Evolutionary conservation across 92 coral and sea anemone species (phyloP).

Genomic region (Anthopleura xanthogrammica): DNA sequence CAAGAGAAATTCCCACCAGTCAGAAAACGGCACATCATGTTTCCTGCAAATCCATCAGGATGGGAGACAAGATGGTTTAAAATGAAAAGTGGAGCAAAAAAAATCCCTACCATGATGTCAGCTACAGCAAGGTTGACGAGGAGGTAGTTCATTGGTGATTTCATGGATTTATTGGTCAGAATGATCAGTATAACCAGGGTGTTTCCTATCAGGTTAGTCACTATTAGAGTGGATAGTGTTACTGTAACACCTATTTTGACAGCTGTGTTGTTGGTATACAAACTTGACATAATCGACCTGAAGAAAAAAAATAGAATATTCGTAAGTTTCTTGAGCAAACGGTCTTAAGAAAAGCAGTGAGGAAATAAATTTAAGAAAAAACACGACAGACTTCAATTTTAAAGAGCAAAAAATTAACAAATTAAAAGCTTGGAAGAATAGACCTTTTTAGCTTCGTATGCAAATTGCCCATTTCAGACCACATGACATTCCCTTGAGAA

Average conservation of each 20-base stretch:
- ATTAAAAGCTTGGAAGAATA: too few relatives aligned
- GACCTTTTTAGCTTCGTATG: too few relatives aligned
- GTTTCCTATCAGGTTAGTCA: constrained; percentile 30
- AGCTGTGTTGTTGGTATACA: constrained; percentile 6
- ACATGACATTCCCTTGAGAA: too few relatives aligned
- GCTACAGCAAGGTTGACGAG: constrained; percentile 53
- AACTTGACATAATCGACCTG: constrained; percentile 1
- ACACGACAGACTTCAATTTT: too few relatives aligned
- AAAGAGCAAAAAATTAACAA: too few relatives aligned
- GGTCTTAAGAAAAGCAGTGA: too few relatives aligned
- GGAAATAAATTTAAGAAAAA: too few relatives aligned
- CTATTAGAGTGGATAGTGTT: constrained; percentile 13
- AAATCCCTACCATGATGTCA: constrained; percentile 52
- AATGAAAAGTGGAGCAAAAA: constrained; percentile 44
- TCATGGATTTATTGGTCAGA: constrained; percentile 28
- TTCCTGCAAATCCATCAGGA: constrained; percentile 47
- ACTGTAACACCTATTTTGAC: constrained; percentile 15
- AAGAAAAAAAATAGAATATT: too few relatives aligned
- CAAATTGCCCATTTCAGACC: too few relatives aligned
- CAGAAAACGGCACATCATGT: constrained; percentile 34
- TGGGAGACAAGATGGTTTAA: constrained; percentile 44
- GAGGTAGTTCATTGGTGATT: constrained; percentile 49
- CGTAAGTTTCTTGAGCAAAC: too few relatives aligned
- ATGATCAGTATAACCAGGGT: constrained; percentile 18
- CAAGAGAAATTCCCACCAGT: constrained; percentile 46